Evolutionary conservation across 2,888 invertebrate genomes (phyloP).

Genomic region (Andrena dorsata): DNA sequence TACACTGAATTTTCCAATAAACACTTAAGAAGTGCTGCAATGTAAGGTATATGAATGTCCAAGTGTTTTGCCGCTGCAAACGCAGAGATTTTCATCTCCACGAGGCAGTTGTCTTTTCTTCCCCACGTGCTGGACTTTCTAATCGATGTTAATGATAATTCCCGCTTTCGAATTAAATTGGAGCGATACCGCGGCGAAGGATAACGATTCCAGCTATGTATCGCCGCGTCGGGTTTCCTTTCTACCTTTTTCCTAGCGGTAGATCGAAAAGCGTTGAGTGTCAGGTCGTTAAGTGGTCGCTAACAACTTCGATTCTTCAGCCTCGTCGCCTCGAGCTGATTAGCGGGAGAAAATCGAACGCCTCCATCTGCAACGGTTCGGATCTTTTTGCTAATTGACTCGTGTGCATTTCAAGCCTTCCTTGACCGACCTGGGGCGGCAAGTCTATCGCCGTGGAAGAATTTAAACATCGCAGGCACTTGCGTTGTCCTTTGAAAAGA

Average conservation of each 20-base stretch:
- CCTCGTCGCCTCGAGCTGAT: constrained; percentile 46
- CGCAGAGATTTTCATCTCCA: no score
- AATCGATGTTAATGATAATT: no score
- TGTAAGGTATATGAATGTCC: background rate
- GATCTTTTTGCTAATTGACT: constrained; percentile 49
- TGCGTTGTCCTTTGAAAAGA: background rate
- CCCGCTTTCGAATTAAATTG: no score
- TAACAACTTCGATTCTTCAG: constrained; percentile 62
- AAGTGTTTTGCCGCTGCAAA: no score
- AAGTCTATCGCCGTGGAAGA: background rate
- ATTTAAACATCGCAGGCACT: background rate
- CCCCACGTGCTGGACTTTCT: no score
- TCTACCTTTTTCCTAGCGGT: constrained; percentile 15
- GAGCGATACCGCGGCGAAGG: background rate
- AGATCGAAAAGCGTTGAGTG: constrained; percentile 56
- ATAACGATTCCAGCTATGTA: constrained; percentile 15
- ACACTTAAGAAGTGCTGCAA: no score
- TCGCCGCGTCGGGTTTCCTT: constrained; percentile 11
- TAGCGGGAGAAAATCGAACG: constrained; percentile 61
- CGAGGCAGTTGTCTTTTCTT: no score
- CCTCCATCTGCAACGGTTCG: constrained; percentile 12
- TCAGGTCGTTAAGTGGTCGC: constrained; percentile 62
- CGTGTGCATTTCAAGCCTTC: constrained; percentile 10
- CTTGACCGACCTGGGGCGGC: background rate
- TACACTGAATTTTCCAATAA: no score